Conservation (phyloP, 2,888 invertebrate species). For the Tromatobia lineatoria region DNA sequence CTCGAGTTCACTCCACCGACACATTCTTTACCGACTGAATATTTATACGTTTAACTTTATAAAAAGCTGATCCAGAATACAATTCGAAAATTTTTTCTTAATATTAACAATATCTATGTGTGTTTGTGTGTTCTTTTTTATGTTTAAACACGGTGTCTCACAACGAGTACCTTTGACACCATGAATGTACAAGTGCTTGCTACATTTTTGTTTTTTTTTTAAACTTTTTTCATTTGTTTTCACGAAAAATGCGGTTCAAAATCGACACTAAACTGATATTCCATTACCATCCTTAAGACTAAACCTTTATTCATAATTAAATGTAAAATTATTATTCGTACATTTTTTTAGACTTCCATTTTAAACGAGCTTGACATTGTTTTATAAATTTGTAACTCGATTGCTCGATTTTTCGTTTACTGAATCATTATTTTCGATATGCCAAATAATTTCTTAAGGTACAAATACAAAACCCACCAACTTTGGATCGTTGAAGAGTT, state of each 20-base stretch:
- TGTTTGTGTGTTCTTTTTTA: conserved; percentile 21
- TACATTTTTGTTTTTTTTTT: conserved; percentile 24
- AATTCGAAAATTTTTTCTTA: conserved; percentile 56
- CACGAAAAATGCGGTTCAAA: not conserved
- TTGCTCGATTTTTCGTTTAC: not conserved
- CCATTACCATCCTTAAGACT: not conserved
- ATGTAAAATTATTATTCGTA: not conserved
- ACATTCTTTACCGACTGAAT: conserved; percentile 16
- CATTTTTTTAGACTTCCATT: too few relatives aligned
- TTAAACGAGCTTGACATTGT: not conserved
- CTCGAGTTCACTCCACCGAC: conserved; percentile 37
- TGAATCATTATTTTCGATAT: not conserved
- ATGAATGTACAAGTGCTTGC: conserved; percentile 50
- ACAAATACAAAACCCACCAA: not conserved
- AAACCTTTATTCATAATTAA: not conserved
- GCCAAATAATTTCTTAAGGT: not conserved
- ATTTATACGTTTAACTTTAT: conserved; percentile 44
- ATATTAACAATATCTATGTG: conserved; percentile 49
- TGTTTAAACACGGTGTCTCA: conserved; percentile 45
- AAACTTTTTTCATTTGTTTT: not conserved
- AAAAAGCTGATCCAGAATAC: conserved; percentile 60
- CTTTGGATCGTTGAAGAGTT: not conserved
- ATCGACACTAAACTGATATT: conserved; percentile 9
- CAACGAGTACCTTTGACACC: conserved; percentile 54
- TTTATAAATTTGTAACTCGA: not conserved